Percentiles rank a stretch among this genome's conserved stretches.
These are phyloP conservation scores for Ptiloglossa arizonensis DNA, from an alignment of 1,140 invertebrate genomes.

Conservation along the genomic window DNA sequence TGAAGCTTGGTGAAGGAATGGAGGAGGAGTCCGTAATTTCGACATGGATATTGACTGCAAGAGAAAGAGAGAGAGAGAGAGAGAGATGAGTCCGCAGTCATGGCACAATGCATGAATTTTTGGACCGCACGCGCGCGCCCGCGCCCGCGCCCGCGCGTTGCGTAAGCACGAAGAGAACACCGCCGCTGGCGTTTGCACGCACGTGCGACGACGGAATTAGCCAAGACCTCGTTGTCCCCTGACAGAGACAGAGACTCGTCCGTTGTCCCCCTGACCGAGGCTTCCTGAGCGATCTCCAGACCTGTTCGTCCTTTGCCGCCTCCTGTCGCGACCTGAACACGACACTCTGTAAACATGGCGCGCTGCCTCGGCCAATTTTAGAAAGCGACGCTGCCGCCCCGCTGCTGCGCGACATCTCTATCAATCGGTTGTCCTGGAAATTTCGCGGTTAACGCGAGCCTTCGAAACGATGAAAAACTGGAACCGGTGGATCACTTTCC, in stretches of 20 bases:
- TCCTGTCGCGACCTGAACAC: not conserved
- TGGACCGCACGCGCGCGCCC: conserved; percentile 47
- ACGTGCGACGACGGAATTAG: conserved; percentile 77
- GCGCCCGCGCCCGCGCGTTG: conserved; percentile 63
- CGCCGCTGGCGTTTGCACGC: conserved; percentile 58
- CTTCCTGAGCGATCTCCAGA: conserved; percentile 36
- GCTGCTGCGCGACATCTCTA: conserved; percentile 34
- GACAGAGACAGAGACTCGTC: conserved; percentile 22
- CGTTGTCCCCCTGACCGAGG: conserved; percentile 28
- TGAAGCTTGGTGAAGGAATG: not conserved
- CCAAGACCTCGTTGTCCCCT: conserved; percentile 60
- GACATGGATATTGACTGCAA: not conserved
- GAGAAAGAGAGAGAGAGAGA: not conserved
- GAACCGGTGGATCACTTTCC: too few relatives aligned
- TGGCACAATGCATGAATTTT: conserved; percentile 53
- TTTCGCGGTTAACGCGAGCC: not conserved
- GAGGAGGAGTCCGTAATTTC: conserved; percentile 6
- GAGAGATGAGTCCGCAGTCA: not conserved
- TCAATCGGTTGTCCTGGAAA: conserved; percentile 49
- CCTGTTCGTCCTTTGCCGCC: conserved; percentile 14
- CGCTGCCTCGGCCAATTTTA: conserved; percentile 55
- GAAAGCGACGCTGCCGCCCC: conserved; percentile 42
- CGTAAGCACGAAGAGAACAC: conserved; percentile 70
- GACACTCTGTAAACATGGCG: conserved; percentile 54
- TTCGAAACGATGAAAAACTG: not conserved